phyloP scores from a whole-genome alignment of 2,113 vertebrate genomes.

The Austrofundulus limnaeus region DNA sequence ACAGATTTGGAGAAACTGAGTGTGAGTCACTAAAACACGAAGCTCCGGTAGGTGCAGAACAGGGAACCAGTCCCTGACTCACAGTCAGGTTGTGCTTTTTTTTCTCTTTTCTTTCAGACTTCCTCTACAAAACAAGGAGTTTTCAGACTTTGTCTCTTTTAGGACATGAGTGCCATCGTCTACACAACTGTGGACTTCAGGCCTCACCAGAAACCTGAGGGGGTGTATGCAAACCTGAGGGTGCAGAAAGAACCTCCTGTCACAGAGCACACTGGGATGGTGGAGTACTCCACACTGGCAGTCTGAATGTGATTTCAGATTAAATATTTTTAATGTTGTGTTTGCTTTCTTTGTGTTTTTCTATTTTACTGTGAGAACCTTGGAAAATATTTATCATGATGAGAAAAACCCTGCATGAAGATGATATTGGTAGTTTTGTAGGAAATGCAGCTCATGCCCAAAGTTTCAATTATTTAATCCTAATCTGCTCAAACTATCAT shows the following conservation, averaged over 20 bases:
- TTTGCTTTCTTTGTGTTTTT: not conserved
- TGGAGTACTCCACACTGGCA: constrained; percentile 75
- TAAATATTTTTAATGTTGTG: not conserved
- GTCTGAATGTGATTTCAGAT: constrained; percentile 23
- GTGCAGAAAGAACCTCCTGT: constrained; percentile 12
- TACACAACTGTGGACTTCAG: constrained; percentile 77
- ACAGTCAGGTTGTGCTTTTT: constrained; percentile 36
- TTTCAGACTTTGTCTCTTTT: constrained; percentile 16
- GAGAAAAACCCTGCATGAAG: not conserved
- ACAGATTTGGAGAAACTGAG: constrained; percentile 42
- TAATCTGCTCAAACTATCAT: no score
- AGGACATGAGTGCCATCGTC: constrained; percentile 60
- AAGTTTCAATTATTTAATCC: no score
- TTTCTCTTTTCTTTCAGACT: constrained; percentile 12
- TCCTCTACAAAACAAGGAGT: constrained; percentile 18
- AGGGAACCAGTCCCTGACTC: constrained; percentile 61
- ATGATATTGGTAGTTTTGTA: not conserved
- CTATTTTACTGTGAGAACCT: not conserved
- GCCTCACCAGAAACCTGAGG: constrained; percentile 35
- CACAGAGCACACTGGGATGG: constrained; percentile 37
- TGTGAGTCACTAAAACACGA: constrained; percentile 54
- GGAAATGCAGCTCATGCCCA: not conserved
- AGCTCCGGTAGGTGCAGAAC: constrained; percentile 55
- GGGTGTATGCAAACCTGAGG: constrained; percentile 67
- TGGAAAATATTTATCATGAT: not conserved